Evolutionary conservation across 2,797 vertebrate genomes (phyloP).

Genomic region (Botia kubotai): DNA sequence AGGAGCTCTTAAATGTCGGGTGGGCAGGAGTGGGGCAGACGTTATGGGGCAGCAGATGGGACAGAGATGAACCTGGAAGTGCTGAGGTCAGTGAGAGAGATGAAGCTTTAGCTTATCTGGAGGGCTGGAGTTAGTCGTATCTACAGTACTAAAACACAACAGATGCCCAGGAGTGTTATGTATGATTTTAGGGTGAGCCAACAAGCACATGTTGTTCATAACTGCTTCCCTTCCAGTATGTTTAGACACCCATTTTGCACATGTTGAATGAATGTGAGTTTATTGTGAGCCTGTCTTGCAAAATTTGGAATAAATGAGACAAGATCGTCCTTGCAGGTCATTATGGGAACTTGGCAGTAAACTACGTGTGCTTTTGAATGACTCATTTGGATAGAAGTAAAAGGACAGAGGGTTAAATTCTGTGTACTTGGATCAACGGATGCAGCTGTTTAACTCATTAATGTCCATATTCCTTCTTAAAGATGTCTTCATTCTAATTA

Average conservation of each 20-base stretch:
- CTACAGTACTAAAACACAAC: constrained; percentile 74
- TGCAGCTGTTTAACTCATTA: constrained; percentile 31
- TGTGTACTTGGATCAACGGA: constrained; percentile 14
- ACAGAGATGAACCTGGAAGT: constrained; percentile 64
- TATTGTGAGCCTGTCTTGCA: constrained; percentile 2
- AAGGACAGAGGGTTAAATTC: constrained; percentile 31
- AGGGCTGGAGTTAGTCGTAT: constrained; percentile 66
- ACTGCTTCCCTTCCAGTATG: neutral
- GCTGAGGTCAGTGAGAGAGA: constrained; percentile 56
- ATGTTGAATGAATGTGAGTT: neutral
- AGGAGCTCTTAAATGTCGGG: constrained; percentile 78
- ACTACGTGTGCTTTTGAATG: constrained; percentile 28
- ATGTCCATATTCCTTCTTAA: neutral
- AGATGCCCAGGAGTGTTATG: constrained; percentile 68
- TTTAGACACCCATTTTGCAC: constrained; percentile 24
- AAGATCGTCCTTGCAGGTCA: constrained; percentile 38
- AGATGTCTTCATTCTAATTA: neutral
- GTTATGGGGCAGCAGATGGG: constrained; percentile 65
- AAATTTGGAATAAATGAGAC: constrained; percentile 31
- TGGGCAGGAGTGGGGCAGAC: constrained; percentile 9
- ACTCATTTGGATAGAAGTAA: constrained; percentile 30
- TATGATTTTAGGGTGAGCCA: constrained; percentile 69
- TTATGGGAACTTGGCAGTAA: constrained; percentile 23
- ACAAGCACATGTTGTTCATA: constrained; percentile 30
- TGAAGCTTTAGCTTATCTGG: constrained; percentile 70